These are phyloP conservation scores for Colinus virginianus DNA, from an alignment of 2,113 vertebrate species.

Conservation along the genomic window DNA sequence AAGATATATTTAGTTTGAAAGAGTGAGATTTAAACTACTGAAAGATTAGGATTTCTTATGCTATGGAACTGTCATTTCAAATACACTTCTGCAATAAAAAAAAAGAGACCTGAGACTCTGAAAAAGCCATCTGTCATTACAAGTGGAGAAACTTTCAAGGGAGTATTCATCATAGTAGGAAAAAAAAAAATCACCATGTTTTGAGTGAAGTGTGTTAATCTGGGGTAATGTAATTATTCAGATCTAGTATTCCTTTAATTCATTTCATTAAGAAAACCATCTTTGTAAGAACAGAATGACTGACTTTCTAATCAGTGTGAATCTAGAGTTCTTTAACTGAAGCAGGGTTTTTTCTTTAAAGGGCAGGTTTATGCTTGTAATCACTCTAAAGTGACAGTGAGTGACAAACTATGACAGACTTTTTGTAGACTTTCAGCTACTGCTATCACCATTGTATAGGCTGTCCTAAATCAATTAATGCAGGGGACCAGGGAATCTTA, in stretches of 20 bases:
- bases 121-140: neutral
- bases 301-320: constrained; percentile 43
- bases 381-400: constrained; percentile 24
- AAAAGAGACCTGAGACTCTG: neutral
- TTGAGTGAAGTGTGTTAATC: constrained; percentile 24
- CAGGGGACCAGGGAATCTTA: no score
- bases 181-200: constrained; percentile 3
- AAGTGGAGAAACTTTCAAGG: constrained; percentile 18
- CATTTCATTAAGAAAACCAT: constrained; percentile 38
- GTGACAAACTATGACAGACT: constrained; percentile 3
- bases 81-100: neutral
- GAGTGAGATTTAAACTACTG: neutral
- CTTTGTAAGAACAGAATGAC: constrained; percentile 32
- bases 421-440: neutral
- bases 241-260: constrained; percentile 13
- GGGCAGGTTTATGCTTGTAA: constrained; percentile 48
- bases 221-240: constrained; percentile 7
- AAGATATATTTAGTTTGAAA: neutral
- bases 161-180: neutral
- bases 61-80: constrained; percentile 1
- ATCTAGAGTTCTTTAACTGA: constrained; percentile 43
- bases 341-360: constrained; percentile 29
- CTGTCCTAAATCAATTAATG: neutral
- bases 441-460: neutral
- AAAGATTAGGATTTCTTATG: constrained; percentile 4